Percentiles rank a stretch among this genome's conserved stretches.
Evolutionary conservation across 2,113 vertebrate genomes (phyloP).

Genomic region (Cranoglanis bouderius): DNA sequence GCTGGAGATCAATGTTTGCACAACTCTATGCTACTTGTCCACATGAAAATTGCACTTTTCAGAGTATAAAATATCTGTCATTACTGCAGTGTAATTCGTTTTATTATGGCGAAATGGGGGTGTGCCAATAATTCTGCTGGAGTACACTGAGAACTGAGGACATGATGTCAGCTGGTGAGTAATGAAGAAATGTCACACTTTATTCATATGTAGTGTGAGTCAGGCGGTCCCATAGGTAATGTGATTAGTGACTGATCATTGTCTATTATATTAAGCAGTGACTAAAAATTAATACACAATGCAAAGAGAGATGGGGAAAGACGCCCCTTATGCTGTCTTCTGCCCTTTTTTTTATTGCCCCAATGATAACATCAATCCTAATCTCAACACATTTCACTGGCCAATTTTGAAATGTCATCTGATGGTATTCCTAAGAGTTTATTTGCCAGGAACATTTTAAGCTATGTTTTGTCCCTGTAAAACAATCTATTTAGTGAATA

Average conservation of each 20-base stretch:
- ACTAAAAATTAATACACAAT: background rate
- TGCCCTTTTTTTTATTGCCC: background rate
- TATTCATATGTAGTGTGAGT: constrained; percentile 21
- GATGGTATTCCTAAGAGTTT: background rate
- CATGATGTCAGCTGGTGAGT: constrained; percentile 34
- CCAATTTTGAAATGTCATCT: background rate
- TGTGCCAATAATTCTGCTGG: constrained; percentile 18
- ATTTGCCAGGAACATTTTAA: background rate
- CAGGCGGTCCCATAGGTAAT: background rate
- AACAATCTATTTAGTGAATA: background rate
- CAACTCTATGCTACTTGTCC: background rate
- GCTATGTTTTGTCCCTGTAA: background rate
- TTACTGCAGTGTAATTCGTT: background rate
- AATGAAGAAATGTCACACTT: constrained; percentile 41
- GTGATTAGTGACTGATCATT: constrained; percentile 28
- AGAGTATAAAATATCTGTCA: background rate
- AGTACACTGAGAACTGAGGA: constrained; percentile 23
- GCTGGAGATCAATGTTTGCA: background rate
- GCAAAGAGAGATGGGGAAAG: background rate
- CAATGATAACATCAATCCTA: background rate
- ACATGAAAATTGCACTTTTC: background rate
- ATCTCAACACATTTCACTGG: background rate
- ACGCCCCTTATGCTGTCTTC: background rate
- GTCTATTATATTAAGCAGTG: constrained; percentile 7
- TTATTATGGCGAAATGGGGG: background rate